Conservation (phyloP, 2,888 invertebrate genomes). For the Athripsodes cinereus region DNA sequence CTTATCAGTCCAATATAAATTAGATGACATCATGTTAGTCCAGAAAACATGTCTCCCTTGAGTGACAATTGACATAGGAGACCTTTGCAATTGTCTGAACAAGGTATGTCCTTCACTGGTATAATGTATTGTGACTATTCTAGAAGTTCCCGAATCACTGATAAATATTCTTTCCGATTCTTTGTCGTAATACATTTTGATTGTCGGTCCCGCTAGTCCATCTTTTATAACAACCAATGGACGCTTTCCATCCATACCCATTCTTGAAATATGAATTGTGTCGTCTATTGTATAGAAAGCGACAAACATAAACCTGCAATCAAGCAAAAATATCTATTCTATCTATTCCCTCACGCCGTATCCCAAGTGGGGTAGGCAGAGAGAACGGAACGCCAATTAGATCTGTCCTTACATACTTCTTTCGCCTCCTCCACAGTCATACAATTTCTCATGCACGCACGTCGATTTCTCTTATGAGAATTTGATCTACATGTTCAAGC, state of each 20-base stretch:
- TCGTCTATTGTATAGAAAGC: slow-evolving; percentile 44
- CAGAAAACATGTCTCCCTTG: slow-evolving; percentile 65
- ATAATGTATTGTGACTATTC: slow-evolving; percentile 58
- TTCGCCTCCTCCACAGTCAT: too few species aligned
- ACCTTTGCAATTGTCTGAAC: slow-evolving; percentile 41
- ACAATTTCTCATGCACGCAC: too few species aligned
- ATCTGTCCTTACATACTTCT: too few species aligned
- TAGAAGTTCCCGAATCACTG: slow-evolving; percentile 59
- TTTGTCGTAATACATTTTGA: slow-evolving; percentile 47
- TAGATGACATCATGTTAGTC: slow-evolving; percentile 52
- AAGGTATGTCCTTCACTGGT: slow-evolving; percentile 47
- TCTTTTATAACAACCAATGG: slow-evolving; percentile 33
- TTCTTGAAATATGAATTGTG: slow-evolving; percentile 57
- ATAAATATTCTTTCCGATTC: slow-evolving; percentile 56
- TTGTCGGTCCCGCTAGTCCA: slow-evolving; percentile 45
- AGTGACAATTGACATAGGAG: slow-evolving; percentile 54
- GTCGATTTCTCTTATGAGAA: too few species aligned
- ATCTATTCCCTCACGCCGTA: too few species aligned
- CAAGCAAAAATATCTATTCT: too few species aligned
- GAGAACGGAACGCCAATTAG: too few species aligned
- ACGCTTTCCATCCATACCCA: slow-evolving; percentile 61
- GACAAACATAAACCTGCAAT: slow-evolving; percentile 57
- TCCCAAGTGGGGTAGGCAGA: too few species aligned
- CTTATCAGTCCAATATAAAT: slow-evolving; percentile 40
- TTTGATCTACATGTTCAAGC: too few species aligned